Evolutionary conservation across 2,888 invertebrate genomes (phyloP).

Genomic region (Ornithoptera alexandrae): DNA sequence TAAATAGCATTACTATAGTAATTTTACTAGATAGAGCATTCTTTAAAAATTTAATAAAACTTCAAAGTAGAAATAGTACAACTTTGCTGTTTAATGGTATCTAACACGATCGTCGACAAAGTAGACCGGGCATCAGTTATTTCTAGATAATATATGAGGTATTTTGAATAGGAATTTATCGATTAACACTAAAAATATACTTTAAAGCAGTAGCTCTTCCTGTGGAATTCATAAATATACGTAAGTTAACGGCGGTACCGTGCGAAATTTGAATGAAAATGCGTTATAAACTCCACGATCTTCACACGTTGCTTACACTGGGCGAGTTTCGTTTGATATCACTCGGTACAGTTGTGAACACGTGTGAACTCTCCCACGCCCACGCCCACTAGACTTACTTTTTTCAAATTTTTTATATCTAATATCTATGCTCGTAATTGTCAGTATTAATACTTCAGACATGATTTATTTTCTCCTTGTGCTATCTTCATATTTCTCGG

Average conservation of each 20-base stretch:
- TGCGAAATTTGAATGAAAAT: conserved; percentile 15
- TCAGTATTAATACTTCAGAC: conserved; percentile 12
- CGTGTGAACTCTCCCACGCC: conserved; percentile 80
- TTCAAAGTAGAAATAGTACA: no score
- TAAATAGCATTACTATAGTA: no score
- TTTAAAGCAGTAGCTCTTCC: neutral
- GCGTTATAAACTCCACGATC: neutral
- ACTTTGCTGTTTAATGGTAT: no score
- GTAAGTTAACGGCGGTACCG: neutral
- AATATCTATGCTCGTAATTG: conserved; percentile 29
- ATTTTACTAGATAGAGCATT: no score
- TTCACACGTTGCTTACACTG: conserved; percentile 38
- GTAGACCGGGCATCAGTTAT: no score
- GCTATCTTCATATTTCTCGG: neutral
- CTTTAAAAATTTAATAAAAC: no score
- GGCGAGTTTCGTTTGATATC: conserved; percentile 40
- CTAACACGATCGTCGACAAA: no score
- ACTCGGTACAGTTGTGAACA: conserved; percentile 62
- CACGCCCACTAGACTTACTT: conserved; percentile 59
- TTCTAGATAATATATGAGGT: no score
- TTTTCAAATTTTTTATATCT: conserved; percentile 57
- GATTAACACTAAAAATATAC: neutral
- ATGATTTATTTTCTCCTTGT: conserved; percentile 14
- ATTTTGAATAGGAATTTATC: no score
- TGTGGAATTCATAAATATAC: no score